These are phyloP conservation scores for Himalopsyche anomala DNA, from an alignment of 2,888 invertebrate species.

Conservation along the genomic window DNA sequence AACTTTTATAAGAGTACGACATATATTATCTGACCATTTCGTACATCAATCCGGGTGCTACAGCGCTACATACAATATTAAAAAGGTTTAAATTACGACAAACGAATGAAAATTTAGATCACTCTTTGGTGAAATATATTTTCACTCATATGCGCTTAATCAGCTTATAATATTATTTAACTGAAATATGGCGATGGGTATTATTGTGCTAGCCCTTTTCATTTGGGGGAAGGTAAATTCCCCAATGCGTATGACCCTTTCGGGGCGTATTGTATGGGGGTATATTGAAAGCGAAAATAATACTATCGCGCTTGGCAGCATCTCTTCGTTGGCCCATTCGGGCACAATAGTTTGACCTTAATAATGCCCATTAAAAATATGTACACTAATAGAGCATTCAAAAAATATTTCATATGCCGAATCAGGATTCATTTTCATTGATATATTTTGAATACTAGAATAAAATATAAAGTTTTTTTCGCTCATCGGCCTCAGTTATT, in stretches of 20 bases:
- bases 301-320: constrained; percentile 4
- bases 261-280: background rate
- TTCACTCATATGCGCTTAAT: background rate
- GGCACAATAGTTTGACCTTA: constrained; percentile 6
- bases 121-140: background rate
- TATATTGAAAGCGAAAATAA: background rate
- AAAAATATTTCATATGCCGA: too few relatives aligned
- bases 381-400: too few relatives aligned
- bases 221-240: background rate
- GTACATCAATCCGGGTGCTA: too few relatives aligned
- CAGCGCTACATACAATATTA: too few relatives aligned
- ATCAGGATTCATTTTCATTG: too few relatives aligned
- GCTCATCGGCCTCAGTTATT: too few relatives aligned
- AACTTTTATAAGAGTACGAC: too few relatives aligned
- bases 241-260: background rate
- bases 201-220: background rate
- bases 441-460: too few relatives aligned
- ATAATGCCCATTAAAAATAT: background rate
- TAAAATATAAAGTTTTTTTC: too few relatives aligned
- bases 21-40: too few relatives aligned
- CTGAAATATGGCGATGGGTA: background rate
- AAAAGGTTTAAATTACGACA: too few relatives aligned
- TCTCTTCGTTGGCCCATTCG: background rate
- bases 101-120: background rate
- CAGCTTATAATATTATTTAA: constrained; percentile 15